Percentiles rank a stretch among this genome's conserved stretches.
phyloP scores from a whole-genome alignment of 2,888 invertebrate genomes.

The Aelia acuminata region DNA sequence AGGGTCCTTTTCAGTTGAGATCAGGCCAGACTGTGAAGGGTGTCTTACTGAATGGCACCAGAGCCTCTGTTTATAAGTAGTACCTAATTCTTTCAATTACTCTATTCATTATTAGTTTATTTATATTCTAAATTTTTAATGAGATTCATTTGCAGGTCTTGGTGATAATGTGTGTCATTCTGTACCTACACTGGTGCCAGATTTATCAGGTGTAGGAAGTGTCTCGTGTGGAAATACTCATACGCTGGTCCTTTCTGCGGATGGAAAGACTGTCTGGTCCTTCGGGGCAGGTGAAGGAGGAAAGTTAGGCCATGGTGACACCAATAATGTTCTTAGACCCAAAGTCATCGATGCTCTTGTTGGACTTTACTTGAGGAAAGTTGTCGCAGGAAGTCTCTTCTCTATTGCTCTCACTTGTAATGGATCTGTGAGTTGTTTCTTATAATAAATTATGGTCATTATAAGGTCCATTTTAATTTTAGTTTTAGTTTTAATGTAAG shows the following conservation, averaged over 20 bases:
- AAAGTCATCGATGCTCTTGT: constrained; percentile 75
- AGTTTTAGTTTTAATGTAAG: background rate
- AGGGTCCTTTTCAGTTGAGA: too few species aligned
- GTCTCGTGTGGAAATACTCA: constrained; percentile 74
- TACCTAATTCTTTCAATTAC: too few species aligned
- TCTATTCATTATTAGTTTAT: too few species aligned
- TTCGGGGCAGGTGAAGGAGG: constrained; percentile 75
- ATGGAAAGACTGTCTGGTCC: constrained; percentile 74
- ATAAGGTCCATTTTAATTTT: background rate
- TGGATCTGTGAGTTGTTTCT: constrained; percentile 69
- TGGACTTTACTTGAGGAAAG: constrained; percentile 73
- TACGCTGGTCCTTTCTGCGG: constrained; percentile 72
- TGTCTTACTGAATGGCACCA: too few species aligned
- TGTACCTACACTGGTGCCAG: constrained; percentile 74
- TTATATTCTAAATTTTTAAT: too few species aligned
- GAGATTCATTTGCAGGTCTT: constrained; percentile 70
- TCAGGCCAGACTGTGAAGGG: too few species aligned
- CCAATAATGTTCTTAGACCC: constrained; percentile 73
- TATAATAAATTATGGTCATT: constrained; percentile 18
- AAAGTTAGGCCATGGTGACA: constrained; percentile 72
- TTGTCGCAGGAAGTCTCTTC: constrained; percentile 73
- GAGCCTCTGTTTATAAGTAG: too few species aligned
- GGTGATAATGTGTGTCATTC: constrained; percentile 75
- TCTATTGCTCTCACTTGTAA: constrained; percentile 73
- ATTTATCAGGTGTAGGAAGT: constrained; percentile 74